A percentile compares a stretch with the other conserved stretches of the same genome.
phyloP scores from a whole-genome alignment of 2,113 vertebrate species.

The Talpa occidentalis region DNA sequence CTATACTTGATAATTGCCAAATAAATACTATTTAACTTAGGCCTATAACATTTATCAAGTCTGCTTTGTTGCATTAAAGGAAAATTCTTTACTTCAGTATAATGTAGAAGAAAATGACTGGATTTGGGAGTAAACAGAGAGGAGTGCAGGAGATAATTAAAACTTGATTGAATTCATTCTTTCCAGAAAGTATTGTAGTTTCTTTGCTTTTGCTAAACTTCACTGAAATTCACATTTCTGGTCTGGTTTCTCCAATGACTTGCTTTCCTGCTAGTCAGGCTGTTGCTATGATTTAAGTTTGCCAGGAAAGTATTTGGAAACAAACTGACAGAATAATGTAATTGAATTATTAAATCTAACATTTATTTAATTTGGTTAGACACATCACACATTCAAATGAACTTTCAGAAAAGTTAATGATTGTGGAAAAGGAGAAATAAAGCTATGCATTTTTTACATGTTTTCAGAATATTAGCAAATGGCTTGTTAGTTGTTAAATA shows the following conservation, averaged over 20 bases:
- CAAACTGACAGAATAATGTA: neutral
- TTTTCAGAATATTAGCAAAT: conserved; percentile 1
- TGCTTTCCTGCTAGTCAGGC: conserved; percentile 34
- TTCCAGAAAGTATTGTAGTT: conserved; percentile 29
- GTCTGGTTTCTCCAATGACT: conserved; percentile 53
- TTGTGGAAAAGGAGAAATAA: neutral
- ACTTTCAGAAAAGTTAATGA: conserved; percentile 24
- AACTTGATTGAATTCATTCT: conserved; percentile 27
- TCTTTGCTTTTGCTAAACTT: conserved; percentile 40
- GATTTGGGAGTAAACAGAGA: neutral
- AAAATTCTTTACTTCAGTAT: neutral
- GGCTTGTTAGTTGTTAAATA: conserved; percentile 1
- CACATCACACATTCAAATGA: neutral
- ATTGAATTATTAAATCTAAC: neutral
- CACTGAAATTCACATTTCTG: conserved; percentile 57
- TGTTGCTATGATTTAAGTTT: conserved; percentile 23
- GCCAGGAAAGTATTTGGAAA: neutral
- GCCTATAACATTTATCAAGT: conserved; percentile 7
- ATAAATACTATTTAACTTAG: conserved; percentile 56
- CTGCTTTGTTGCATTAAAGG: conserved; percentile 57
- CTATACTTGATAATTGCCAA: neutral
- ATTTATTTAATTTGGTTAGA: conserved; percentile 38
- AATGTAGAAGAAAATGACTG: conserved; percentile 24
- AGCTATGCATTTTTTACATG: neutral
- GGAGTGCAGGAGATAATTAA: neutral